phyloP scores from a whole-genome alignment of 2,113 vertebrate species.

The Cervus canadensis region DNA sequence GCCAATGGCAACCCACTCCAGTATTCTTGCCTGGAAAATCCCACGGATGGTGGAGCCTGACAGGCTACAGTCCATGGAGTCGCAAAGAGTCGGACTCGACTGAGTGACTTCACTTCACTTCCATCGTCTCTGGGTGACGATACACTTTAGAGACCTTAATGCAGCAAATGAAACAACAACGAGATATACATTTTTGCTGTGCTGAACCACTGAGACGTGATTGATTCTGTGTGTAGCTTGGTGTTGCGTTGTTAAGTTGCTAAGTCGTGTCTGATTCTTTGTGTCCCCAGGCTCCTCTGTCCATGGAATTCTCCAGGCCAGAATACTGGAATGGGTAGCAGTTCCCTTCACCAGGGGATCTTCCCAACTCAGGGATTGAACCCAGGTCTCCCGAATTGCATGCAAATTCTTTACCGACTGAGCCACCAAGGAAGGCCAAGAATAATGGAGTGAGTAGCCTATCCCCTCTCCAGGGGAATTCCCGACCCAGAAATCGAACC shows the following conservation, averaged over 20 bases:
- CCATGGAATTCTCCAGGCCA: not conserved
- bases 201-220: not conserved
- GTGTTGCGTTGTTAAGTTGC: not conserved
- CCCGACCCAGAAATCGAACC: not conserved
- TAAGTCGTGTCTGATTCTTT: not conserved
- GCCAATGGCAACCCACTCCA: not conserved
- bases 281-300: not conserved
- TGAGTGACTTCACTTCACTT: not conserved
- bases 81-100: accelerated
- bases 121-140: not conserved
- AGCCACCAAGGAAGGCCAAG: not conserved
- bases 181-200: not conserved
- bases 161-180: not conserved
- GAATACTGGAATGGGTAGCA: not conserved
- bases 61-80: not conserved
- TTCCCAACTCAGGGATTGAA: not conserved
- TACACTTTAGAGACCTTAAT: not conserved
- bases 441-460: not conserved
- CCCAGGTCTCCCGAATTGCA: not conserved
- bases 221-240: not conserved
- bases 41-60: not conserved
- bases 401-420: not conserved
- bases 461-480: not conserved
- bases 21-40: not conserved
- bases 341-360: not conserved